Evolutionary conservation across 92 coral and sea anemone genomes (phyloP), one percentile per base, ranked within the genome.

Genomic region (Umimayanthus chanpuru): DNA sequence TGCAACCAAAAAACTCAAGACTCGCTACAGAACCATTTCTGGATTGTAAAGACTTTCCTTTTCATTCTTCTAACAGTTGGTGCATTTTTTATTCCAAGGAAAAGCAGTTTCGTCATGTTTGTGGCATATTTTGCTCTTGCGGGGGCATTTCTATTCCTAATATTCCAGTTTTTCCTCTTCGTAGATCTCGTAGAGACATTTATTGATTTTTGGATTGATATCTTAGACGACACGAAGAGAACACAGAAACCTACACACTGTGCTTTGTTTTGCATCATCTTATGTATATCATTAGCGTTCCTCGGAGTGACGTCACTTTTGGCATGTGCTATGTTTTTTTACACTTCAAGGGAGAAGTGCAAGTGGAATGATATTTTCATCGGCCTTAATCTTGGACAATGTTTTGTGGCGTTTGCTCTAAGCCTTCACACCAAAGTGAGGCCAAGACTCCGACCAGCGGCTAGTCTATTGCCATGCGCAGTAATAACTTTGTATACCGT

Each of bases 401-500:
- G 90, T 87, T 81, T 86, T 41, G 74, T 87, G 38, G 90, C 90
- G 9, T 87, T 90, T 65, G 77, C 41, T 44, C 71, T 87, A 14
- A 72, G 87, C 78, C 40, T 86, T 9, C 90, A 90, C 49, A 87
- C 92, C n/a, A 88, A 77, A 26, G 85, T 90, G 39, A 87, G 92
- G 73, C 81, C 82, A 38, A 65, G 73, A 43, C 82, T 77, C 70
- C 77, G 41, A n/a, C 90, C 92, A 55, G 92, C 82, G 84, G 88
- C 73, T 25, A 80, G 71, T 9, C 65, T 90, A n/a, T 65, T 90
- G 72, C 92, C 92, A 85, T 85, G 85, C 89, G 89, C 85, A 49
- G 85, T 78, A 29, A 61, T 85, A 29, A 53, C 88, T 23, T 70
- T 89, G 2, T 76, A 77, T 23, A 76, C 92, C 2, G 92, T 89